Percentiles rank a stretch among this genome's conserved stretches.
These are phyloP conservation scores for Chironomus tentans DNA, from an alignment of 2,888 invertebrate species.

Conservation along the genomic window DNA sequence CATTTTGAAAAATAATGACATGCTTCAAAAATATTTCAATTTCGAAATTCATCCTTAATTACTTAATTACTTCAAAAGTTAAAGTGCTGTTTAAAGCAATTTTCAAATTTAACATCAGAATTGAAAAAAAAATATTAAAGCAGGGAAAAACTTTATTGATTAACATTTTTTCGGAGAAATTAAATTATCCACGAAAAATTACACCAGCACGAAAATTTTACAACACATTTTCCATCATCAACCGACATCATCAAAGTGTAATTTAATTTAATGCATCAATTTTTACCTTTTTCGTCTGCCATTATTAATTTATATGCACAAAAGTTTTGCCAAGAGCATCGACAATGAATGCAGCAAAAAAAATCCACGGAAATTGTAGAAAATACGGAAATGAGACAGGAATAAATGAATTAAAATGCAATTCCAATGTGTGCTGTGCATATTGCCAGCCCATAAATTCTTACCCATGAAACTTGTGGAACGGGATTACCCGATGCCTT, in stretches of 20 bases:
- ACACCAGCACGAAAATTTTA: neutral
- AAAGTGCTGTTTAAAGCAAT: too few relatives aligned
- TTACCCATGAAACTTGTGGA: constrained; percentile 55
- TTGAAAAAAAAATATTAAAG: too few relatives aligned
- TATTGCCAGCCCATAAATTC: constrained; percentile 39
- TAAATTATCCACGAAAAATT: neutral
- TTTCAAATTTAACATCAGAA: too few relatives aligned
- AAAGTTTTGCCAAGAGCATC: neutral
- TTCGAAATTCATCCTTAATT: too few relatives aligned
- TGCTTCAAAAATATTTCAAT: too few relatives aligned
- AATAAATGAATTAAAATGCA: neutral
- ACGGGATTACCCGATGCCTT: constrained; percentile 63
- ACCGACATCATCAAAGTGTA: neutral
- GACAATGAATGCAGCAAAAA: neutral
- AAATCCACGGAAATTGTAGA: neutral
- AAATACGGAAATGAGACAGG: neutral
- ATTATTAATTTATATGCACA: neutral
- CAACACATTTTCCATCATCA: neutral
- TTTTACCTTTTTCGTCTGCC: constrained; percentile 38
- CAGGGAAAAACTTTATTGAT: too few relatives aligned
- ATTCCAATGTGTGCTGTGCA: constrained; percentile 35
- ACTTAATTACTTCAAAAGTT: too few relatives aligned
- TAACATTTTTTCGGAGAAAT: neutral
- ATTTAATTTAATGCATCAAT: constrained; percentile 19
- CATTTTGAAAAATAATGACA: too few relatives aligned